Base-by-base conservation (phyloP, 2,113 vertebrate species). In the Hippopotamus amphibius region DNA sequence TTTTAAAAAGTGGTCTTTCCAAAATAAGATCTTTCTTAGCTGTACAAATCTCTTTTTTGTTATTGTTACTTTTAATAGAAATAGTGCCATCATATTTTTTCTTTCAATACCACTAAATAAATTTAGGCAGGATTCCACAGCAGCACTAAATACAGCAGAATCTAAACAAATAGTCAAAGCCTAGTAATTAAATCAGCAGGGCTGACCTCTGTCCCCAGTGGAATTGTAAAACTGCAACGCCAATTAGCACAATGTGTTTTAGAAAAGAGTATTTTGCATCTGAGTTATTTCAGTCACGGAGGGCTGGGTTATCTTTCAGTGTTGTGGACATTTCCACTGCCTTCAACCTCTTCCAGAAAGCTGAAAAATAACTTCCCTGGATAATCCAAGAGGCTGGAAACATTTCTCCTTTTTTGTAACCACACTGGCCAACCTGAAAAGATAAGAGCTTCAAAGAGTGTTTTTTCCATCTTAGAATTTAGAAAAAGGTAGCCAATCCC, bases 231-330 rank as follows among this genome's bases (percentile, higher is more conserved):
- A 93, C 37, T 48, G 6, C 12, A 30, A 12, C 48, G 17, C 82
- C 77, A 88, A 77, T 83, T 94, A 92, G 93, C 41, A 57, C 30
- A 83, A 46, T 3, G 14, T 82, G 19, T 88, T 95, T 89, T 63
- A 82, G 90, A 76, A 61, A 90, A 86, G 57, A 57, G 15, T 69
- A 9, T 30, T 74, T 93, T 76, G n/a, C 43, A n/a, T 74, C 8
- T 63, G 63, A 95, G 66, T 86, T 96, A 74, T 94, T 86, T 96
- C 57, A 93, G 82, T 86, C 82, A 59, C 74, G 28, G 28, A 95
- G 55, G 13, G 10, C 43, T 80, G 69, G 59, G 17, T 43, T 94
- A 55, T 59, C 9, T 66, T 88, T 91, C 43, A 95, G 22, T 43
- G 5, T 24, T 96, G 5, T 95, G 74, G 74, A 74, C 48, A 85